These are phyloP conservation scores for Rosalia funebris DNA, from an alignment of 2,888 invertebrate genomes.

Conservation along the genomic window DNA sequence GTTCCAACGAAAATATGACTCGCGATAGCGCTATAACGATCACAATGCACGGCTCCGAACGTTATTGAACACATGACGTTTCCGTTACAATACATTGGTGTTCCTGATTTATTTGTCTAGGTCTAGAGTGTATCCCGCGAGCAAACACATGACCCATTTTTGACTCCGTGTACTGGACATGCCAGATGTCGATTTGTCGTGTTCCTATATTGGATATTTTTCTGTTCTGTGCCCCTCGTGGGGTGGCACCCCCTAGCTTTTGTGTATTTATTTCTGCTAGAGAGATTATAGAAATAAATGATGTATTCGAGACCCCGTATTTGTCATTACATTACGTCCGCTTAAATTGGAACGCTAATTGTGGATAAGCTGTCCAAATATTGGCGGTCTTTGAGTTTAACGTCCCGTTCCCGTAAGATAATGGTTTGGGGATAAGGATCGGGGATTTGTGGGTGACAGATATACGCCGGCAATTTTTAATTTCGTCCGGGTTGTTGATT, in stretches of 20 bases:
- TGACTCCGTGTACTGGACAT: constrained; percentile 19
- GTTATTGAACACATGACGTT: constrained; percentile 15
- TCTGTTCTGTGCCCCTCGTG: background rate
- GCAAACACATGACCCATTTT: constrained; percentile 46
- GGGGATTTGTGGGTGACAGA: constrained; percentile 1
- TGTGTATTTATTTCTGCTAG: constrained; percentile 10
- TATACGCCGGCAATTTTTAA: constrained; percentile 13
- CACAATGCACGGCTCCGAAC: constrained; percentile 6
- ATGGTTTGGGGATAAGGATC: background rate
- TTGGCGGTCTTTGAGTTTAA: constrained; percentile 27
- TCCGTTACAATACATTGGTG: constrained; percentile 35
- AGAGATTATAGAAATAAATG: constrained; percentile 14
- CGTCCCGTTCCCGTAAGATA: constrained; percentile 13
- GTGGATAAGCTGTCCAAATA: constrained; percentile 35
- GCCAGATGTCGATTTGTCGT: constrained; percentile 20
- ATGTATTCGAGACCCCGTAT: constrained; percentile 15
- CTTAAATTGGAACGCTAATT: constrained; percentile 33
- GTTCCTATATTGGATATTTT: background rate
- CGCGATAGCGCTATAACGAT: constrained; percentile 1
- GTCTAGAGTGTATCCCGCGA: constrained; percentile 15
- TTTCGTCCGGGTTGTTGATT: constrained; percentile 1
- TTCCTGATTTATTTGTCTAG: constrained; percentile 44
- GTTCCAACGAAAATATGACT: constrained; percentile 5
- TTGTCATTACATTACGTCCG: constrained; percentile 29
- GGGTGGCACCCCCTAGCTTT: constrained; percentile 14